Percentiles rank a stretch among this genome's conserved stretches.
Evolutionary conservation across 30 jellyfish, hydroid and myxozoan genomes (phyloP).

Genomic region (Chrysaora quinquecirrha): DNA sequence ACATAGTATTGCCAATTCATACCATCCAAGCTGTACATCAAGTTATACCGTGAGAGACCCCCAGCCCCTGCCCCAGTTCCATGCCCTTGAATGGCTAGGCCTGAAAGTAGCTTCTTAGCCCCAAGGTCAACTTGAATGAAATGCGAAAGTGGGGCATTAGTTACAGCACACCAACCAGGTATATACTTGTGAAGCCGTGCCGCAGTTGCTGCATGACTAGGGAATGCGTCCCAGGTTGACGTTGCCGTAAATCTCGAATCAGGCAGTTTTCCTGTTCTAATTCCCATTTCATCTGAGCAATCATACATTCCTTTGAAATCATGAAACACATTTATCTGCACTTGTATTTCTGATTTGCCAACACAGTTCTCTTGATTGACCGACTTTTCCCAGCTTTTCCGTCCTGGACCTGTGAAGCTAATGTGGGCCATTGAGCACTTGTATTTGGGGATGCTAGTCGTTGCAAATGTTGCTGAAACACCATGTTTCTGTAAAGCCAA

Average conservation of each 20-base stretch:
- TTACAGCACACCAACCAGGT: conserved; percentile 11
- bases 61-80: background rate
- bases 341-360: background rate
- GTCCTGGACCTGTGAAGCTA: background rate
- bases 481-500: background rate
- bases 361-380: background rate
- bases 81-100: conserved; percentile 25
- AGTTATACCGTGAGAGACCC: background rate
- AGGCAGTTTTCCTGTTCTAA: conserved; percentile 6
- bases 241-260: conserved; percentile 5
- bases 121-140: conserved; percentile 38
- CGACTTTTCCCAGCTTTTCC: conserved; percentile 1
- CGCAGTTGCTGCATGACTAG: background rate
- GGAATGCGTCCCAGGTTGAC: background rate
- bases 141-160: background rate
- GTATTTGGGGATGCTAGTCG: background rate
- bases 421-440: background rate
- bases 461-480: background rate
- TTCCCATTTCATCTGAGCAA: conserved; percentile 33
- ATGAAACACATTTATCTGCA: background rate
- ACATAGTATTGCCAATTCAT: conserved; percentile 2
- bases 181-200: background rate
- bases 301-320: conserved; percentile 5
- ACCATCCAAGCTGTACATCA: conserved; percentile 17
- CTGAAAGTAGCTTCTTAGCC: background rate